A percentile compares a stretch with the other conserved stretches of the same genome.
phyloP scores from a whole-genome alignment of 2,797 vertebrate genomes.

The Aldrovandia affinis region DNA sequence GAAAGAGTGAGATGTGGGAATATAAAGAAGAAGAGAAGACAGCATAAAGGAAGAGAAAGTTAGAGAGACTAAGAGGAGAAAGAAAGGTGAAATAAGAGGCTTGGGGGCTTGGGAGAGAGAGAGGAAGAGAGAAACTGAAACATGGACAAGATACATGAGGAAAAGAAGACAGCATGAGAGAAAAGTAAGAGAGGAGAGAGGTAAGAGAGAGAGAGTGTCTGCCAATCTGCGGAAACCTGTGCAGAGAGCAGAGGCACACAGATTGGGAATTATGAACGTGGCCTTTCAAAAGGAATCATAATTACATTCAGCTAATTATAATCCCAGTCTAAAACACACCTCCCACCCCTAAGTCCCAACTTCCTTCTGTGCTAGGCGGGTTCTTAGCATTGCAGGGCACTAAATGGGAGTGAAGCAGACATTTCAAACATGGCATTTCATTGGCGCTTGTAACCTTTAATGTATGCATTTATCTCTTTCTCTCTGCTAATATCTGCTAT shows the following conservation, averaged over 20 bases:
- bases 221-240: conserved; percentile 15
- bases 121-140: background rate
- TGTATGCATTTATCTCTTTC: conserved; percentile 63
- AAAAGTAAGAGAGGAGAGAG: conserved; percentile 6
- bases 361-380: too few relatives aligned
- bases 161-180: background rate
- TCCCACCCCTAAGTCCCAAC: background rate
- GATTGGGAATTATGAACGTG: conserved; percentile 50
- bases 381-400: background rate
- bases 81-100: background rate
- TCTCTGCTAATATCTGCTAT: background rate
- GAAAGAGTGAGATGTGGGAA: background rate
- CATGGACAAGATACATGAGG: background rate
- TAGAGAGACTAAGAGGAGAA: background rate
- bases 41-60: background rate
- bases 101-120: background rate
- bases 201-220: background rate
- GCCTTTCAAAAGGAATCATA: background rate
- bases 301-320: conserved; percentile 17
- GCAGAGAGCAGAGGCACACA: conserved; percentile 54
- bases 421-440: conserved; percentile 49
- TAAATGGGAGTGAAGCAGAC: background rate
- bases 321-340: background rate
- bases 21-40: background rate
- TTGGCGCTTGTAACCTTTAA: conserved; percentile 67